Percentiles rank a stretch among this genome's conserved stretches.
phyloP scores from a whole-genome alignment of 2,113 vertebrate genomes.

The Octodon degus region DNA sequence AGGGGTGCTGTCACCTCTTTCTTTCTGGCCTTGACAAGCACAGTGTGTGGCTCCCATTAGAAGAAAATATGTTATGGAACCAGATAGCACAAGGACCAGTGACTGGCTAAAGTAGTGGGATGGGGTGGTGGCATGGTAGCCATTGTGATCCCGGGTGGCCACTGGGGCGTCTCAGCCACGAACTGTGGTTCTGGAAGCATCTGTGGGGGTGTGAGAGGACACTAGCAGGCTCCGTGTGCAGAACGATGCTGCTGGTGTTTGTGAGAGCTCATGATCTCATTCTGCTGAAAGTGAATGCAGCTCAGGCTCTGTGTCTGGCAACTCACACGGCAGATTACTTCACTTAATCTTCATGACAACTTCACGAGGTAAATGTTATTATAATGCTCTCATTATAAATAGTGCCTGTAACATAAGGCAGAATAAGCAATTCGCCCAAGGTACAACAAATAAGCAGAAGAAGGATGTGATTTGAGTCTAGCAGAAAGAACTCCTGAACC shows the following conservation, averaged over 20 bases:
- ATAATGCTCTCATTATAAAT: slow-evolving; percentile 6
- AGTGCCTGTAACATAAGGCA: neutral
- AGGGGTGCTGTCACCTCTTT: slow-evolving; percentile 65
- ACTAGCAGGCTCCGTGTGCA: neutral
- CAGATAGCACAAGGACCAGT: slow-evolving; percentile 37
- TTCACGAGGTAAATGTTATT: neutral
- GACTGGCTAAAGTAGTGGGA: neutral
- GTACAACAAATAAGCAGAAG: neutral
- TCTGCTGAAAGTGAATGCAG: slow-evolving; percentile 9
- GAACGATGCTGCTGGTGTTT: neutral
- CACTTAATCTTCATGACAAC: slow-evolving; percentile 12
- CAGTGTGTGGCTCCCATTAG: slow-evolving; percentile 68
- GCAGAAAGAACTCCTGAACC: neutral
- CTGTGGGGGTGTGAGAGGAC: neutral
- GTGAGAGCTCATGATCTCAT: neutral
- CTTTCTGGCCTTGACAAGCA: slow-evolving; percentile 67
- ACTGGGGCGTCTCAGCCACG: neutral
- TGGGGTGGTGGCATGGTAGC: neutral
- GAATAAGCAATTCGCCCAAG: slow-evolving; percentile 29
- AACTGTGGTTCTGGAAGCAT: neutral
- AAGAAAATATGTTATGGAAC: slow-evolving; percentile 49
- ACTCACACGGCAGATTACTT: neutral
- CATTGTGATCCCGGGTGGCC: neutral
- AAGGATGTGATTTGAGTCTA: neutral
- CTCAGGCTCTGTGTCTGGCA: neutral